These are phyloP conservation scores for Colius striatus DNA, from an alignment of 2,113 vertebrate genomes.

Conservation along the genomic window DNA sequence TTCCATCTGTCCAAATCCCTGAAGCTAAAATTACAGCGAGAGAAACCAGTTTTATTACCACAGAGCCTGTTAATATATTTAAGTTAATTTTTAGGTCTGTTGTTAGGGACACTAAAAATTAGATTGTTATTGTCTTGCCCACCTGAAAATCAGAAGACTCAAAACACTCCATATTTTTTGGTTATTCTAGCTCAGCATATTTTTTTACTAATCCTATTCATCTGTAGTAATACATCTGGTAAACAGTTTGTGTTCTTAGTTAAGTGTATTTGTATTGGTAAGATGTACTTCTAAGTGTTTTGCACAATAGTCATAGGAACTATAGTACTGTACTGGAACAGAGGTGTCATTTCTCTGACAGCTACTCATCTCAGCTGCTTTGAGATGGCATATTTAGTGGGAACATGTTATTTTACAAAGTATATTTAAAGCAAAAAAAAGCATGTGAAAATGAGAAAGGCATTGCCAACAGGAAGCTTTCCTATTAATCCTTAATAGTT, in stretches of 20 bases:
- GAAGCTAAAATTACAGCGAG: neutral
- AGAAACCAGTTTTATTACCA: neutral
- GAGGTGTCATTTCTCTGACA: neutral
- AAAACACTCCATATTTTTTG: neutral
- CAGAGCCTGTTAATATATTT: neutral
- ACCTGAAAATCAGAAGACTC: neutral
- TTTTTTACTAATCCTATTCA: rapidly evolving
- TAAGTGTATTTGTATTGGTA: neutral
- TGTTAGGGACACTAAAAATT: neutral
- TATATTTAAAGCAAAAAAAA: neutral
- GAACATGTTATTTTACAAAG: neutral
- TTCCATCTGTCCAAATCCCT: neutral
- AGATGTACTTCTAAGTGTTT: neutral
- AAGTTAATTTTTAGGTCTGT: neutral
- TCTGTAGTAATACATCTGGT: neutral
- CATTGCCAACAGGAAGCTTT: neutral
- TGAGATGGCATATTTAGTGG: neutral
- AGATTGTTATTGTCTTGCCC: neutral
- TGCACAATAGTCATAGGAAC: neutral
- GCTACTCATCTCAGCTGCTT: neutral
- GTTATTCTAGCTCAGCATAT: neutral
- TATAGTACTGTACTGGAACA: neutral
- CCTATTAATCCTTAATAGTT: neutral
- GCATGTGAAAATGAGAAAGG: neutral
- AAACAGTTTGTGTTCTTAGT: neutral